Base-by-base conservation (phyloP, 2,888 invertebrate species). In the Acanthosepion lycidas region DNA sequence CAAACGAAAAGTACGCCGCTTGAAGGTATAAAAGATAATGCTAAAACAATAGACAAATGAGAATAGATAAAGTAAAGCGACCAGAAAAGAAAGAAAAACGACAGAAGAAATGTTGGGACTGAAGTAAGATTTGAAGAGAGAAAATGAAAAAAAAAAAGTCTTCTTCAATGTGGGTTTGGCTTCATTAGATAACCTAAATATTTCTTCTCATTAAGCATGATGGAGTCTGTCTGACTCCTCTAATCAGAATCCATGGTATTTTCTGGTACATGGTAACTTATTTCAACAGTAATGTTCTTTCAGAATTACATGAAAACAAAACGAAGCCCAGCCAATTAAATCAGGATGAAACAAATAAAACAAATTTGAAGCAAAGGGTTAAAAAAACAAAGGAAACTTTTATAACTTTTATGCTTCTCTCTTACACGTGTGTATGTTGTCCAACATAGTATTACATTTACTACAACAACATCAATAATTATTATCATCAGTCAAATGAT, bases 131-230 rank as follows among this genome's bases (percentile, higher is more conserved):
- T 59, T 59, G 59, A 20, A 55, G 15, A 20, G 20, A 59, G 23
- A 6, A 59, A 59, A 23, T 59, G 59, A 23, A 20, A 20, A 55
- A 55, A 55, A 55, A 23, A 59, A 55, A 23, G 20, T 20, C 23
- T 20, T 23, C 59, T 59, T 59, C 59, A 59, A 59, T 20, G 20
- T 59, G 59, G 59, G 59, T 23, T 59, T 59, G 59, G 59, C 59
- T 23, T 59, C 59, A 59, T 59, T 59, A 59, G 59, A 59, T 59
- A 59, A 59, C 59, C 59, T 59, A 23, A 59, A 59, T 20, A 59
- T n/a, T 78, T 78, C n/a, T 78, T 78, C 78, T n/a, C n/a, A 78
- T 78, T 78, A n/a, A 78, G n/a, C 78, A n/a, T 78, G n/a, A n/a
- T 78, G 78, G 33, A n/a, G 78, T 15, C n/a, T 59, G 59, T 59